Base-by-base conservation (phyloP, 2,113 vertebrate species). In the Siniperca knerii region DNA sequence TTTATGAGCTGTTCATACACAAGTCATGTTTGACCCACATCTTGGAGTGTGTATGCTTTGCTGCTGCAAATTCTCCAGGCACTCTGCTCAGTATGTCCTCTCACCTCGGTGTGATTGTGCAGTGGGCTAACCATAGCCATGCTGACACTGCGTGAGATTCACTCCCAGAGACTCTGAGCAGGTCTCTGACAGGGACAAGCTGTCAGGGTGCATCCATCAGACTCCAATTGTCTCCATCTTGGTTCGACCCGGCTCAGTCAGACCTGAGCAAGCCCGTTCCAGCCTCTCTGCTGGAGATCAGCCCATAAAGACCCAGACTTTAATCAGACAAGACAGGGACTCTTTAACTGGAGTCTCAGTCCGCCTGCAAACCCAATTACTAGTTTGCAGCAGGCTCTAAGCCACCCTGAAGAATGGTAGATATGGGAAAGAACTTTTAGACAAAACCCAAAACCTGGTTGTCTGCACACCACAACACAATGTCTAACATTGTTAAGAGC, bases 151-250 rank as follows among this genome's bases (percentile, higher is more conserved):
- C 33, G 29, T 65, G 64, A 83, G 90, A 92, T 81, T 88, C 81
- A 89, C 82, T 84, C 69, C 74, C 50, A 46, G 75, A 70, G 82
- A 79, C 75, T 55, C 68, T 42, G 58, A 81, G 71, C 73, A 66
- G 84, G 66, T 83, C 83, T 87, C 80, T 84, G 84, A 79, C 92
- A 89, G 87, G 88, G 78, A 83, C 79, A 74, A 77, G 67, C 89
- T 91, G 89, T 91, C 90, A 83, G 79, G 60, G 37, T 87, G 74
- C 77, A 88, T 92, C 87, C 73, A 77, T 92, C 93, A 89, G 64
- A 65, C 40, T 60, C 69, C 79, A 61, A 44, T 73, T 88, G 82
- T 71, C 74, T 78, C 48, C 44, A 16, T 82, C 66, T 72, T 68
- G 58, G 72, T 75, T 67, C 29, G 5, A 37, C 79, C 72, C 35